Conservation (phyloP, 2,888 invertebrate species). For the Scaptomyza reducta region DNA sequence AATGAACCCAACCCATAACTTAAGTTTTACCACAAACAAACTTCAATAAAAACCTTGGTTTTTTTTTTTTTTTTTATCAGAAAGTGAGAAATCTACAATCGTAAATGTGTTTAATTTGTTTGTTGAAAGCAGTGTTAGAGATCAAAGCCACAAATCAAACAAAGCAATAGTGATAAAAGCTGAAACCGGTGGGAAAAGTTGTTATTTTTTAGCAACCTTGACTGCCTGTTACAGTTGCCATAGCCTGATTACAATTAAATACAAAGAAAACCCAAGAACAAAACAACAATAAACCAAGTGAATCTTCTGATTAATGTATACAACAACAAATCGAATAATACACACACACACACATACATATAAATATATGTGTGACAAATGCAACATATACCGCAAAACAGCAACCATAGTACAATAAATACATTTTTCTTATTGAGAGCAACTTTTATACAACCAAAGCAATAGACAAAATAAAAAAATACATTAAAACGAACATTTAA, state of each 20-base stretch:
- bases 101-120: conserved; percentile 39
- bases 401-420: conserved; percentile 80
- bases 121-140: conserved; percentile 46
- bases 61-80: conserved; percentile 71
- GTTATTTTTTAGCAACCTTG: conserved; percentile 21
- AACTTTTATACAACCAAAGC: conserved; percentile 70
- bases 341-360: conserved; percentile 16
- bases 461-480: conserved; percentile 41
- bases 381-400: conserved; percentile 68
- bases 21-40: conserved; percentile 18
- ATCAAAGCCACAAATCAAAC: conserved; percentile 68
- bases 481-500: not conserved
- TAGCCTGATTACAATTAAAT: conserved; percentile 64
- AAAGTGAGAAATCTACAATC: conserved; percentile 57
- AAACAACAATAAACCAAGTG: conserved; percentile 50
- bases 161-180: conserved; percentile 74
- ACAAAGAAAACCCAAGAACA: conserved; percentile 23
- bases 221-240: conserved; percentile 56
- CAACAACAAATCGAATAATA: conserved; percentile 38
- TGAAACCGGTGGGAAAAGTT: conserved; percentile 39
- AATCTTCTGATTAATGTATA: conserved; percentile 43
- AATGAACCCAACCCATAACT: conserved; percentile 12
- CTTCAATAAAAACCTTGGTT: conserved; percentile 11
- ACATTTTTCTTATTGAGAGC: conserved; percentile 71
- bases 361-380: conserved; percentile 54